A percentile compares a stretch with the other conserved stretches of the same genome.
phyloP scores from a whole-genome alignment of 2,888 invertebrate species.

The Thyatira batis region DNA sequence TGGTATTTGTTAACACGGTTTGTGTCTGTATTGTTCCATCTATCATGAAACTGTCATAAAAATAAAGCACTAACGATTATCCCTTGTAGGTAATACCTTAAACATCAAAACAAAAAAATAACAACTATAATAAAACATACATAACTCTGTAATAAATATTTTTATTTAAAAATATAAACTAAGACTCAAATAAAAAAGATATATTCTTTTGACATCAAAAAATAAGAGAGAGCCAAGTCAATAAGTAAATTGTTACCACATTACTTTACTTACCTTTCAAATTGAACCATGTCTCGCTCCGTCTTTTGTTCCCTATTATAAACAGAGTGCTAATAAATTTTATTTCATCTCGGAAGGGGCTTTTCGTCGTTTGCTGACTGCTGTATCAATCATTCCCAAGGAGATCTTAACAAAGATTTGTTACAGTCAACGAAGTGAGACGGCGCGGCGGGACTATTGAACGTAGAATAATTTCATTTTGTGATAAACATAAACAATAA shows the following conservation, averaged over 20 bases:
- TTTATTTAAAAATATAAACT: no score
- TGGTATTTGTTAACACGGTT: neutral
- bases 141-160: no score
- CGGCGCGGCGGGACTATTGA: conserved; percentile 45
- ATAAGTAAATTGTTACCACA: conserved; percentile 58
- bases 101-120: neutral
- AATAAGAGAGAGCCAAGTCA: conserved; percentile 26
- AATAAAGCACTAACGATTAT: neutral
- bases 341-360: conserved; percentile 51
- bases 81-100: neutral
- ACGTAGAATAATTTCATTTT: conserved; percentile 43
- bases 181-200: neutral
- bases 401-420: conserved; percentile 64
- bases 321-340: conserved; percentile 64
- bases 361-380: conserved; percentile 54
- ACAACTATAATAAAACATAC: no score
- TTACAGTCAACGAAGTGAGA: conserved; percentile 55
- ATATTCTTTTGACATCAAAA: neutral
- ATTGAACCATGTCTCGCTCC: conserved; percentile 27
- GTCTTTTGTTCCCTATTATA: conserved; percentile 59
- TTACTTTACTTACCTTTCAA: conserved; percentile 46
- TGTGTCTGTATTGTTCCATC: neutral
- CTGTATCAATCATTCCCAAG: conserved; percentile 63
- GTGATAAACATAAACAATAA: conserved; percentile 40
- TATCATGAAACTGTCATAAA: neutral